Conservation (phyloP, 1,140 invertebrate genomes). For the Muscidifurax raptorellus region DNA sequence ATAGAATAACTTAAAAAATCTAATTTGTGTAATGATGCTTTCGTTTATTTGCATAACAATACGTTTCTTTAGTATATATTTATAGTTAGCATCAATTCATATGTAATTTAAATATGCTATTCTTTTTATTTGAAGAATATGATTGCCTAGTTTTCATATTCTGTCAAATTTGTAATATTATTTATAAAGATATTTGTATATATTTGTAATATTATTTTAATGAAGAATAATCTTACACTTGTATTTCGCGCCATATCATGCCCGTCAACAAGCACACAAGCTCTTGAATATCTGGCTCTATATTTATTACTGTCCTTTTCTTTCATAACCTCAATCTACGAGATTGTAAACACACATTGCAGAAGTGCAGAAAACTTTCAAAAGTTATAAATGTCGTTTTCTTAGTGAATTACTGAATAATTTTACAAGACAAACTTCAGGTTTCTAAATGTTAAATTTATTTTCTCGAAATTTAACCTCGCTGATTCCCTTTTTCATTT, state of each 20-base stretch:
- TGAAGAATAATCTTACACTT: background rate
- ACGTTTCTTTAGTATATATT: no score
- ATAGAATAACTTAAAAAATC: no score
- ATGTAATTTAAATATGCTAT: no score
- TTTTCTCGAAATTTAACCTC: background rate
- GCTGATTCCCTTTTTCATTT: background rate
- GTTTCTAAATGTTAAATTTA: background rate
- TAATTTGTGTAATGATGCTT: no score
- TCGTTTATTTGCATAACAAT: no score
- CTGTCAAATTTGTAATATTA: background rate
- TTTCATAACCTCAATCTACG: background rate
- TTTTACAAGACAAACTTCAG: background rate
- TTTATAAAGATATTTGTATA: background rate
- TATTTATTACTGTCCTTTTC: background rate
- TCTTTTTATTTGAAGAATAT: no score
- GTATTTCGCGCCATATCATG: background rate
- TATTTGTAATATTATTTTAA: no score
- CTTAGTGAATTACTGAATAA: background rate
- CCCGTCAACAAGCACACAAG: background rate
- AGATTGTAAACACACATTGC: background rate
- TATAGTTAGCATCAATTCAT: no score
- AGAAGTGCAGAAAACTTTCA: background rate
- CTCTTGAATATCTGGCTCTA: background rate
- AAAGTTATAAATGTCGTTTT: no score
- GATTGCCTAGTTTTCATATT: no score